Conservation (phyloP, 2,888 invertebrate genomes). For the Mamestra brassicae region DNA sequence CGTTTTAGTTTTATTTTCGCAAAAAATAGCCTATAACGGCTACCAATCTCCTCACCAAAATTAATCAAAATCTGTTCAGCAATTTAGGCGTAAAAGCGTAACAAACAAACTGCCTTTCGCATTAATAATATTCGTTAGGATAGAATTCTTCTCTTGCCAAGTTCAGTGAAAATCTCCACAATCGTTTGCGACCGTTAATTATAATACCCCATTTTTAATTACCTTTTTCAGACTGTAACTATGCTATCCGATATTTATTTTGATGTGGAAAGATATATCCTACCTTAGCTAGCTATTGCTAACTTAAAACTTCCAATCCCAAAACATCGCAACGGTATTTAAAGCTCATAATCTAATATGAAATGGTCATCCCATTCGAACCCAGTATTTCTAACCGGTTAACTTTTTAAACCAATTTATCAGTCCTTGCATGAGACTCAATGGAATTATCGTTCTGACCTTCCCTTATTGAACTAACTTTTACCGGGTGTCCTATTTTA, state of each 20-base stretch:
- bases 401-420: conserved; percentile 28
- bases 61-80: no score
- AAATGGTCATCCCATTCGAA: conserved; percentile 1
- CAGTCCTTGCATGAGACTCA: background rate
- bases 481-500: background rate
- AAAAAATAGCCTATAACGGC: no score
- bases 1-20: no score
- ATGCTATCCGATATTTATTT: background rate
- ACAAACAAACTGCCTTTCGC: no score
- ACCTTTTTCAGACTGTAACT: background rate
- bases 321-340: background rate
- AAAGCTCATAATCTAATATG: background rate
- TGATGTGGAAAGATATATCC: no score
- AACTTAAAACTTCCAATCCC: background rate
- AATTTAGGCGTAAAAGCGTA: no score
- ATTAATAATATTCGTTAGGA: no score
- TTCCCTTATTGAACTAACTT: background rate
- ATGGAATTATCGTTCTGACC: background rate
- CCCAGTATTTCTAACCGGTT: background rate
- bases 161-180: background rate
- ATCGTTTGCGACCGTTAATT: background rate
- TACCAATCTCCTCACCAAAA: no score
- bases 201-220: no score
- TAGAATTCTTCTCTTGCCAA: no score
- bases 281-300: background rate